Evolutionary conservation across 1,140 invertebrate genomes (phyloP).

Genomic region (Euwallacea fornicatus): DNA sequence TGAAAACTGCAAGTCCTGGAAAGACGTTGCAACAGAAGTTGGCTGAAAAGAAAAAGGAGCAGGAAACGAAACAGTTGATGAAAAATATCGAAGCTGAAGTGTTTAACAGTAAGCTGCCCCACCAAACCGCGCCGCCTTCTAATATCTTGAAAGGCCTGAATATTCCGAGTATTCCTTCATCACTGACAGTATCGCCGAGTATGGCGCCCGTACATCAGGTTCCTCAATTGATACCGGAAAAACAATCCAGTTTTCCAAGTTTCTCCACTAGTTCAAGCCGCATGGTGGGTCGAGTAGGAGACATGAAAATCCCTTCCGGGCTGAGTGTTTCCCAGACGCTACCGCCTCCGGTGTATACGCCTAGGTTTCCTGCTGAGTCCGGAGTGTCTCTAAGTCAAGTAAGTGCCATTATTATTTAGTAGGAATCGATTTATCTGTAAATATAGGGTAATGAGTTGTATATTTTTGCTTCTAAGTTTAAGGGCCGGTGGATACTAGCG

Average conservation of each 20-base stretch:
- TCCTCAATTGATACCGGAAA: background rate
- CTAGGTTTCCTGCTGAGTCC: slow-evolving; percentile 46
- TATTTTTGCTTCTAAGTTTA: slow-evolving; percentile 7
- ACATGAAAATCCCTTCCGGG: slow-evolving; percentile 28
- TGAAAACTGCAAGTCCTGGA: slow-evolving; percentile 54
- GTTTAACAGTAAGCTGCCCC: slow-evolving; percentile 13
- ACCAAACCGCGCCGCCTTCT: background rate
- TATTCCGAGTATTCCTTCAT: slow-evolving; percentile 39
- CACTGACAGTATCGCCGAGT: slow-evolving; percentile 37
- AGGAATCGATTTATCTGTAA: background rate
- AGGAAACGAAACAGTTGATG: slow-evolving; percentile 36
- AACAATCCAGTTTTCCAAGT: background rate
- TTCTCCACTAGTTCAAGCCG: background rate
- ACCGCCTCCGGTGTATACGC: slow-evolving; percentile 25
- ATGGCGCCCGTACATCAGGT: background rate
- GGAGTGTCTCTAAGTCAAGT: slow-evolving; percentile 51
- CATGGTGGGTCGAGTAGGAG: background rate
- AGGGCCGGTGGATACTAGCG: too few relatives aligned
- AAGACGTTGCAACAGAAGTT: slow-evolving; percentile 66
- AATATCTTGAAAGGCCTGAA: slow-evolving; percentile 35
- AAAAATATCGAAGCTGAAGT: slow-evolving; percentile 37
- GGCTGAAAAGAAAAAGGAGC: slow-evolving; percentile 61
- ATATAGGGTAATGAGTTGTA: background rate
- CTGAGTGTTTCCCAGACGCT: slow-evolving; percentile 33
- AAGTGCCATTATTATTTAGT: slow-evolving; percentile 18